Evolutionary conservation across 1,140 invertebrate species (phyloP), one percentile per base, ranked within the genome.

Genomic region (Magallana angulata): DNA sequence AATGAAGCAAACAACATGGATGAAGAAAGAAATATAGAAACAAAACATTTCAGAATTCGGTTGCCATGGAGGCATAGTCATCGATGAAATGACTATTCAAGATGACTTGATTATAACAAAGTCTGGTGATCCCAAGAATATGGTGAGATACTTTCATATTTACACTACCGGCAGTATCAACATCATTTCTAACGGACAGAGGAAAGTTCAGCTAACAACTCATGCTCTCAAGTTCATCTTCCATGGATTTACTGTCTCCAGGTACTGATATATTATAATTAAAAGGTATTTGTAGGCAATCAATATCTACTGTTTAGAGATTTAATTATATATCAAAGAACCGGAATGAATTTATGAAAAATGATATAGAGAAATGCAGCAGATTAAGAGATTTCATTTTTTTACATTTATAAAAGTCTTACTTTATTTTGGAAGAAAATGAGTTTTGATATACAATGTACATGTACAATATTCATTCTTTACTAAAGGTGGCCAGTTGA

Each of bases 221-320:
- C 87, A 90, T 87, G 86, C 85, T 48, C 83, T 88, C 16, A 85
- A 90, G 68, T 88, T 85, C 58, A 82, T 90, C 7, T 88, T 90
- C 58, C 87, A 90, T 88, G 89, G 89, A 59, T 36, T 87, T 36
- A 82, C 60, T 85, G 82, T 68, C 1, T 82, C 87, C 87, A 89
- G 85, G 80, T 62, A 85, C 12, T 82, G 30, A 71, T 18, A 71
- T 71, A 24, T 71, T 71, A 8, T 71, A 8, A 14, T 24, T 68
- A 24, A 24, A 24, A 24, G 24, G 24, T 48, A 5, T 48, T 0
- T 48, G 36, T 48, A 48, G 36, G 36, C 36, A 48, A 48, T 48
- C 36, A 48, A 48, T 48, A 4, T 48, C 36, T 48, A 48, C 36
- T 48, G 36, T 48, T 48, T 48, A 24, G 1, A 24, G 24, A 24